A percentile compares a stretch with the other conserved stretches of the same genome.
Conservation (phyloP, 2,113 vertebrate species). For the Hemibagrus wyckioides region DNA sequence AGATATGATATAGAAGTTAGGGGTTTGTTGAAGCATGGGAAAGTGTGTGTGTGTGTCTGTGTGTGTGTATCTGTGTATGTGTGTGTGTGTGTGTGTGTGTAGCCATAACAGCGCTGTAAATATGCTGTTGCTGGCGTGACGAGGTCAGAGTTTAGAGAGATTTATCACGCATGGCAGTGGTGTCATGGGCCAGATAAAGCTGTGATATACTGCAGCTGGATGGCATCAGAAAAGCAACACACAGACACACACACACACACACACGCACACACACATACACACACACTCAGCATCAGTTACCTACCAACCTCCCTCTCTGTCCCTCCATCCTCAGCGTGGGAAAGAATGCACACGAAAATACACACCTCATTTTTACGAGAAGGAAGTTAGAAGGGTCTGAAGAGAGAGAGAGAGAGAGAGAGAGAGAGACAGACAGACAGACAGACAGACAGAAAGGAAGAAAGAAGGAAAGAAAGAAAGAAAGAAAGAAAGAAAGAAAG, state of each 20-base stretch:
- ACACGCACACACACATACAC: constrained; percentile 17
- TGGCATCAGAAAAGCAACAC: constrained; percentile 61
- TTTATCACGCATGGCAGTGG: constrained; percentile 60
- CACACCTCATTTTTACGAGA: constrained; percentile 57
- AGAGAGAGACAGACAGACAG: constrained; percentile 37
- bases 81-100: constrained; percentile 19
- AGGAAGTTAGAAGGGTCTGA: constrained; percentile 48
- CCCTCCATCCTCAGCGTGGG: constrained; percentile 60
- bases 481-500: neutral
- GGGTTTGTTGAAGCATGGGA: neutral
- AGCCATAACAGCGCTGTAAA: constrained; percentile 13
- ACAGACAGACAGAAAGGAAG: constrained; percentile 40
- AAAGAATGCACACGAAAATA: constrained; percentile 60
- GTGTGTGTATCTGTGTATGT: constrained; percentile 9
- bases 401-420: constrained; percentile 42
- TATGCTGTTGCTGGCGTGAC: constrained; percentile 28
- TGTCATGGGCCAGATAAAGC: constrained; percentile 62
- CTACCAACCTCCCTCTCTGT: constrained; percentile 53
- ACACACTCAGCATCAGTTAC: constrained; percentile 45
- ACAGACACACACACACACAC: constrained; percentile 20
- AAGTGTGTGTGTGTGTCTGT: constrained; percentile 22
- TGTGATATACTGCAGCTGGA: constrained; percentile 56
- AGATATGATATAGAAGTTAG: neutral
- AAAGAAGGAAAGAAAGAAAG: constrained; percentile 42
- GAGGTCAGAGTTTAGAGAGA: constrained; percentile 61